These are phyloP conservation scores for Chaetops frenatus DNA, from an alignment of 2,113 vertebrate species.

Conservation along the genomic window DNA sequence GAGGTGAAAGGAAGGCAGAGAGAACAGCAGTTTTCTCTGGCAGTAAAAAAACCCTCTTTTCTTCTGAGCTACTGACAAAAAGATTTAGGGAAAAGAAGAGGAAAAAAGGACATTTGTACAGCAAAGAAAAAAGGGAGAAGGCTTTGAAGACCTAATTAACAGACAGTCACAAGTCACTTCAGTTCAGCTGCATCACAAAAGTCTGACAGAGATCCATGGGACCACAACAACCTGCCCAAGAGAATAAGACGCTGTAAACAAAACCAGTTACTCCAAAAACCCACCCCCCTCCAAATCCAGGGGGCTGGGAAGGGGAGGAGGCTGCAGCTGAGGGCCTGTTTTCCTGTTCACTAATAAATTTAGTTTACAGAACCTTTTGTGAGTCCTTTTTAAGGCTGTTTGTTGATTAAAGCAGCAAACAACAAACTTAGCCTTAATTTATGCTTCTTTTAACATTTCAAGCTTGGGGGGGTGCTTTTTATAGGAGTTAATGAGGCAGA, in stretches of 20 bases:
- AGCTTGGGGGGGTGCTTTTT: slow-evolving; percentile 45
- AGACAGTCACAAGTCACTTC: neutral
- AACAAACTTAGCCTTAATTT: slow-evolving; percentile 64
- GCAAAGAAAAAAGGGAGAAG: neutral
- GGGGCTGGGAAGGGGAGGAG: neutral
- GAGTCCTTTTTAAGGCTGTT: slow-evolving; percentile 30
- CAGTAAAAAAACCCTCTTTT: neutral
- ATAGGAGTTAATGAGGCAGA: slow-evolving; percentile 69
- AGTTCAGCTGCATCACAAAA: slow-evolving; percentile 13
- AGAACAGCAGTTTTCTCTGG: neutral
- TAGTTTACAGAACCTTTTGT: slow-evolving; percentile 57
- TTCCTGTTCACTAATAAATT: slow-evolving; percentile 52
- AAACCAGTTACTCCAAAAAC: neutral
- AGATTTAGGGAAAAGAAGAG: neutral
- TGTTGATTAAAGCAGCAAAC: slow-evolving; percentile 63
- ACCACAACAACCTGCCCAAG: neutral
- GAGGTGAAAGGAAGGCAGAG: neutral
- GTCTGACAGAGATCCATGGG: slow-evolving; percentile 5
- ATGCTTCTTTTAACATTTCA: slow-evolving; percentile 62
- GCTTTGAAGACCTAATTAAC: slow-evolving; percentile 21
- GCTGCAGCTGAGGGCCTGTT: neutral
- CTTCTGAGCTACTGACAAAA: neutral
- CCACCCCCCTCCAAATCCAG: neutral
- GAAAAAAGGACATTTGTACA: neutral
- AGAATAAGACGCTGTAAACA: neutral